Evolutionary conservation across 2,888 invertebrate genomes (phyloP).

Genomic region (Papilio gigon): DNA sequence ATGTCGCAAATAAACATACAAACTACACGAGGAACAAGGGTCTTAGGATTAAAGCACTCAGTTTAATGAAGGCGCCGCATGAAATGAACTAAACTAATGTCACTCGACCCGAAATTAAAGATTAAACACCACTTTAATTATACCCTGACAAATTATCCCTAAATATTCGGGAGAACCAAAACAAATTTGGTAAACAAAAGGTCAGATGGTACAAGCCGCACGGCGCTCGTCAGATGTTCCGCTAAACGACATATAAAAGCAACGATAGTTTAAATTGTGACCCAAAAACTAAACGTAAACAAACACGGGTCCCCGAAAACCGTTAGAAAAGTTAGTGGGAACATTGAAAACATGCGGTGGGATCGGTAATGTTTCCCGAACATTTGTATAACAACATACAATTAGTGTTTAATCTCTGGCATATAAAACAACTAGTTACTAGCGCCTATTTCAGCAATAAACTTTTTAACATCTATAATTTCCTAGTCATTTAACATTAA

Average conservation of each 20-base stretch:
- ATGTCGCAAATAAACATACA: slow-evolving; percentile 29
- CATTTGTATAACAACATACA: slow-evolving; percentile 63
- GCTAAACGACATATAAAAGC: slow-evolving; percentile 81
- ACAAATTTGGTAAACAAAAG: slow-evolving; percentile 76
- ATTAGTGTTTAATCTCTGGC: slow-evolving; percentile 47
- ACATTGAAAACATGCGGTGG: slow-evolving; percentile 68
- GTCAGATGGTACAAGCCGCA: slow-evolving; percentile 61
- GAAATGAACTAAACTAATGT: slow-evolving; percentile 62
- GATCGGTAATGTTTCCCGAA: slow-evolving; percentile 63
- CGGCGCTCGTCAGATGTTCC: slow-evolving; percentile 72
- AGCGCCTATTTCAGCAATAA: neutral
- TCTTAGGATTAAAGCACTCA: slow-evolving; percentile 52
- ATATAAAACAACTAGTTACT: slow-evolving; percentile 45
- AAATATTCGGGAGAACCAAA: slow-evolving; percentile 63
- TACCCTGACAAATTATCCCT: slow-evolving; percentile 67
- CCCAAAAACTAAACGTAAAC: slow-evolving; percentile 79
- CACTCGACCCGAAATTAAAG: slow-evolving; percentile 71
- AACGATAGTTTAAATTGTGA: slow-evolving; percentile 78
- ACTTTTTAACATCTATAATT: neutral
- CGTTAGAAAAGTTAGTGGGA: slow-evolving; percentile 62
- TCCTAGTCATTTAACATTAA: neutral
- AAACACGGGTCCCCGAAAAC: slow-evolving; percentile 67
- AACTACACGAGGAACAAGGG: slow-evolving; percentile 29
- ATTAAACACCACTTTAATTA: slow-evolving; percentile 71
- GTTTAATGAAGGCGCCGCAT: slow-evolving; percentile 61